Evolutionary conservation across 1,140 invertebrate genomes (phyloP), one percentile per base, ranked within the genome.

Genomic region (Phortica variegata): DNA sequence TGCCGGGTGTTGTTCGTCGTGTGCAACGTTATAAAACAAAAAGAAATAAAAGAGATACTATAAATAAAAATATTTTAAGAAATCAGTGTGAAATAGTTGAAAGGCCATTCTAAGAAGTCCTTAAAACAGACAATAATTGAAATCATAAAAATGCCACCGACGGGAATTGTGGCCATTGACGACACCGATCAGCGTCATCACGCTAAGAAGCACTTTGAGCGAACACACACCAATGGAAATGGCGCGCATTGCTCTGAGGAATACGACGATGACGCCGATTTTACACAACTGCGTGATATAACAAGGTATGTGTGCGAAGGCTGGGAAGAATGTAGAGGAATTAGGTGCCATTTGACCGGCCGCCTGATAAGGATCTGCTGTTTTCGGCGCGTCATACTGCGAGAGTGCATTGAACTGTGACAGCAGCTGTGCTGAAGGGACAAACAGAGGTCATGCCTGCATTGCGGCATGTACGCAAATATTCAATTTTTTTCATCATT

Each of bases 71-170:
- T 6, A 31, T 13, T 34, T 38, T 32, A 34, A 21, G 20, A 19
- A n/a, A 15, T 17, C 2, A 9, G n/a, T 17, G 29, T 43, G 5
- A 13, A 3, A 19, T 7, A 32, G 17, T 23, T 32, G 56, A 36
- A 26, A 48, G 23, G 17, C 29, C 41, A 15, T 20, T 29, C n/a
- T 15, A 39, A 33, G 9, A 7, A 13, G 41, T 2, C 39, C 32
- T 34, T 50, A 68, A 63, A 60, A 63, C 33, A 49, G 6, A 36
- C 36, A 36, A 8, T 26, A n/a, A 41, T 40, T 66, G 63, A 58
- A 56, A 68, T 68, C 52, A 71, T 62, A 21, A 47, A 26, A 19
- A 49, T 49, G 68, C 56, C 68, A 31, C 68, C 68, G 20, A 71
- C 66, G 19, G 65, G 61, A n/a, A 62, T 60, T 3, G 56, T 45